phyloP scores from a whole-genome alignment of 2,797 vertebrate genomes.

The Microtus californicus region DNA sequence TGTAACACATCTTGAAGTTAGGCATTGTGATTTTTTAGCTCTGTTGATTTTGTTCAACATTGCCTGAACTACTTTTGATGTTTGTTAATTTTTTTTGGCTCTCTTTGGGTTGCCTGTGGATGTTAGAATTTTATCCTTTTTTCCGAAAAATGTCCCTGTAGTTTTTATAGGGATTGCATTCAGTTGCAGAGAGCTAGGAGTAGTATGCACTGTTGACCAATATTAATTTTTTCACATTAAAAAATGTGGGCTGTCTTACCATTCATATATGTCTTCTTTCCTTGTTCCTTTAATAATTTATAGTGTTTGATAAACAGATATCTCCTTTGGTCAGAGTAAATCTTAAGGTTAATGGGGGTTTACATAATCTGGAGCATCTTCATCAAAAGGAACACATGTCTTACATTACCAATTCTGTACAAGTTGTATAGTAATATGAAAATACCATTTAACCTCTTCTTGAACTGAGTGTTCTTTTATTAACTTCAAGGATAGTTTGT shows the following conservation, averaged over 20 bases:
- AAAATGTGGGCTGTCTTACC: background rate
- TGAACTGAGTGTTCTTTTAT: background rate
- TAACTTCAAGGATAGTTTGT: conserved; percentile 1
- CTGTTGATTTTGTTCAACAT: background rate
- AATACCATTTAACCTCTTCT: background rate
- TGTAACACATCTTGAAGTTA: background rate
- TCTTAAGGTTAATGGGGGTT: conserved; percentile 3
- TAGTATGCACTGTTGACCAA: background rate
- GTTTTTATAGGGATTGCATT: background rate
- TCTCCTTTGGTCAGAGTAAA: background rate
- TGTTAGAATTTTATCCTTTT: background rate
- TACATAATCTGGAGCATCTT: background rate
- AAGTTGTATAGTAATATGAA: background rate
- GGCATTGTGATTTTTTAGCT: background rate
- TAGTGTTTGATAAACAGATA: background rate
- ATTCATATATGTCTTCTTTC: background rate
- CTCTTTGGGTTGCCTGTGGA: background rate
- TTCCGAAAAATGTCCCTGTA: background rate
- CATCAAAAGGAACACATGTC: conserved; percentile 10
- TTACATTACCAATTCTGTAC: conserved; percentile 25
- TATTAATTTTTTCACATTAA: background rate
- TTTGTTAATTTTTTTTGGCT: background rate
- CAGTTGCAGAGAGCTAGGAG: background rate
- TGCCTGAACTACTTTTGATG: background rate
- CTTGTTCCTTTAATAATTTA: background rate